Evolutionary conservation across 2,888 invertebrate genomes (phyloP).

Genomic region (Schrankia costaestrigalis): DNA sequence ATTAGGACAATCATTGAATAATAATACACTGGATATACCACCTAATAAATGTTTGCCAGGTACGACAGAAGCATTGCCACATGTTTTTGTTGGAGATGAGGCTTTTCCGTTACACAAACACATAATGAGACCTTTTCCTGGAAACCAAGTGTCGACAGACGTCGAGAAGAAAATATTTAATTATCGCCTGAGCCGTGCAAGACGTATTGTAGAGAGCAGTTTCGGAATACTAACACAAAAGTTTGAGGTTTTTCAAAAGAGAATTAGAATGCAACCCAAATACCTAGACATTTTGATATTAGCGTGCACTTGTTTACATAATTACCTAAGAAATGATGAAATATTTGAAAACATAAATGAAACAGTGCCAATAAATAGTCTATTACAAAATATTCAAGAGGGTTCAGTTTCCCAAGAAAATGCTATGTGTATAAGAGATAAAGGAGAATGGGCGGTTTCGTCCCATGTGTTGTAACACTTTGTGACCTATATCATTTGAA

Average conservation of each 20-base stretch:
- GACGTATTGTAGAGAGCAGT: too few species aligned
- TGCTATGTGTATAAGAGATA: too few species aligned
- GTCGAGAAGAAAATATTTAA: conserved; percentile 6
- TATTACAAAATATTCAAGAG: too few species aligned
- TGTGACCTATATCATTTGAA: too few species aligned
- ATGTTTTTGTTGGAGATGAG: conserved; percentile 14
- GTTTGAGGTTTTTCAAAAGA: too few species aligned
- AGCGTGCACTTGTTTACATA: too few species aligned
- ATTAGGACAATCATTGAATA: conserved; percentile 10
- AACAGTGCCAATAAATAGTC: background rate
- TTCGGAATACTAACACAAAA: too few species aligned
- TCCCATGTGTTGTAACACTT: too few species aligned
- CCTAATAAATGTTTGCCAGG: conserved; percentile 15
- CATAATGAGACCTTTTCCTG: conserved; percentile 13
- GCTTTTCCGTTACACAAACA: conserved; percentile 9
- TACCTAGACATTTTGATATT: too few species aligned
- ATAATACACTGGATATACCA: conserved; percentile 10
- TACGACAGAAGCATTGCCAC: conserved; percentile 5
- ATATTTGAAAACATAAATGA: background rate
- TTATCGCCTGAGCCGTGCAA: conserved; percentile 11
- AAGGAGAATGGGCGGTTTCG: too few species aligned
- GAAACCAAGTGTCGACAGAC: conserved; percentile 4
- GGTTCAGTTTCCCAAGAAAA: too few species aligned
- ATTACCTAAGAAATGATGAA: background rate
- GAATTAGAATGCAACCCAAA: too few species aligned